Evolutionary conservation across 37 sponge, comb jelly and placozoan genomes (phyloP).

Genomic region (Oopsacas minuta): DNA sequence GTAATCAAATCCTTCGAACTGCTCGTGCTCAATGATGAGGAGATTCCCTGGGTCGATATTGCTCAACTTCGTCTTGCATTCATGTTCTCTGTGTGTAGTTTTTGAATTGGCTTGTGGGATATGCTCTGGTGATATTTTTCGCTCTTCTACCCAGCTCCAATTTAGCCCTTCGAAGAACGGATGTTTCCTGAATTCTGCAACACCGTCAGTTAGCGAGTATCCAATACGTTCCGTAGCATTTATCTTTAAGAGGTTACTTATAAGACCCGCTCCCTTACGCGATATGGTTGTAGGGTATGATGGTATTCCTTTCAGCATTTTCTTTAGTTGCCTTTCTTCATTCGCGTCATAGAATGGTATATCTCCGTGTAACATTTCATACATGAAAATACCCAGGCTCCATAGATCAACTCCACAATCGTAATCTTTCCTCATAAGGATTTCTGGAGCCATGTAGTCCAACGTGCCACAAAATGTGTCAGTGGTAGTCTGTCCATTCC

Average conservation of each 20-base stretch:
- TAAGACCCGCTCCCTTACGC: background rate
- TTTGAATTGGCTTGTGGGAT: background rate
- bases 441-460: conserved; percentile 11
- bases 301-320: background rate
- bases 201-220: background rate
- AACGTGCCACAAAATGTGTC: conserved; percentile 12
- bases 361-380: conserved; percentile 15
- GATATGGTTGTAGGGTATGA: background rate
- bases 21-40: conserved; percentile 4
- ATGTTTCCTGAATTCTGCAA: background rate
- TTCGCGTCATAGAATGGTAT: background rate
- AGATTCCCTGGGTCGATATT: background rate
- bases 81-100: background rate
- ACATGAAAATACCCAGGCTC: conserved; percentile 3
- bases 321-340: background rate
- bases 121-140: background rate
- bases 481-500: conserved; percentile 8
- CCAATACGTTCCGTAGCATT: background rate
- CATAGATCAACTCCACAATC: background rate
- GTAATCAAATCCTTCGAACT: background rate
- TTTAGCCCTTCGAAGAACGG: background rate
- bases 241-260: background rate
- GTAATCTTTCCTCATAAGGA: background rate
- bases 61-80: background rate
- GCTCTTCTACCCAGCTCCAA: background rate